Base-by-base conservation (phyloP, 2,113 vertebrate genomes). In the Xiphorhynchus elegans region DNA sequence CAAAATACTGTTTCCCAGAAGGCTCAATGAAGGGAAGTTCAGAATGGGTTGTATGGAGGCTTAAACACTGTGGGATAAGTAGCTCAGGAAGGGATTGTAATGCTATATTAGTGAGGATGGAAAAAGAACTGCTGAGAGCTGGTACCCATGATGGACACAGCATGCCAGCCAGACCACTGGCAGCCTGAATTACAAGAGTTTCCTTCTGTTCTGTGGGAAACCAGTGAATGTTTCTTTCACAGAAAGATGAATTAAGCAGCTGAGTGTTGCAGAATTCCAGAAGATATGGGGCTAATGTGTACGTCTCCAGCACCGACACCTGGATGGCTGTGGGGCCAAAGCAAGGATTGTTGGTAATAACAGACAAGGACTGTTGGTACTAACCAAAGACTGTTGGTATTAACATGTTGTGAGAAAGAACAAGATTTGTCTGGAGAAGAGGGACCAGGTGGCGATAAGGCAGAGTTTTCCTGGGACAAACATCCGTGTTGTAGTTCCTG, bases 1-100 rank as follows among this genome's bases (percentile, higher is more conserved):
- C 67, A 94, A 74, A 92, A 37, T 31, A 39, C 10, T 17, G 8
- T 75, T 88, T 84, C 29, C 10, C 35, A 50, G 70, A 62, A 40
- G 13, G 4, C 15, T 74, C 0, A 0, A 19, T 26, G 31, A n/a
- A 37, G 60, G 13, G 50, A 79, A 72, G 10, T n/a, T 42, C 58
- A 52, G 26, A 47, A 16, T 14, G 72, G n/a, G 7, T 50, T 42
- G 4, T 12, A 17, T 1, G 2, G 23, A 44, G 14, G 14, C 7
- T n/a, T 60, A 67, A 82, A 70, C 28, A 19, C 42, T 39, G 24
- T 7, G 50, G 44, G 24, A 52, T 42, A 69, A 68, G 15, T 10
- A 69, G 16, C n/a, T 49, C 47, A 49, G 73, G 33, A 70, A 53
- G 5, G 11, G 25, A 18, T 24, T 50, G 11, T 25, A 56, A 26